Base-by-base conservation (phyloP, 2,888 invertebrate genomes). In the Drosophila phalerata region DNA sequence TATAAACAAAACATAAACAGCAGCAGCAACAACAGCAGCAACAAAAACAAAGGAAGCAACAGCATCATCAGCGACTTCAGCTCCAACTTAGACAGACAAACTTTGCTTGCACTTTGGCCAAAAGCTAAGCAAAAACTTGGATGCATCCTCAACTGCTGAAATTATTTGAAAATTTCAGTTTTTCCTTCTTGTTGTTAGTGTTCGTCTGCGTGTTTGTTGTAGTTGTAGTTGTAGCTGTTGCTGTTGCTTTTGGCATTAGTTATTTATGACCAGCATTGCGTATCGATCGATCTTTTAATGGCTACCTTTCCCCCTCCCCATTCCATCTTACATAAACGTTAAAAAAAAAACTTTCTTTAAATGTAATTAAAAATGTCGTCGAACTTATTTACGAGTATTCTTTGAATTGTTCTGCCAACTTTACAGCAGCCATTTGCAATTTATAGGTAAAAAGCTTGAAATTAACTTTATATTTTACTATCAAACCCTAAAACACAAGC, bases 331-430 rank as follows among this genome's bases (percentile, higher is more conserved):
- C 3, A 49, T 28, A 43, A 56, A 49, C 40, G 45, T 17, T n/a
- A n/a, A 51, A 57, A 53, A 64, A 53, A 61, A 17, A 19, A 85
- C 73, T 79, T 87, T 72, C 66, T 68, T 65, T 68, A 88, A 88
- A 83, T 85, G 85, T 86, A 86, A 86, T 86, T 89, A 86, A 88
- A 86, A 89, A 84, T 79, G 87, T 86, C 88, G 81, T 85, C 77
- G 84, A 81, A 85, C 90, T 86, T 86, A 89, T 86, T 86, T 86
- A 86, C 88, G 89, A 88, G 74, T 75, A 67, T 89, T 89, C 72
- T 74, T 80, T 74, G 70, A 69, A 88, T 82, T 79, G 80, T 89
- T 79, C 11, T 25, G 66, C 66, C 58, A 85, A 77, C 66, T 85
- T 73, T 68, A 45, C 42, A 66, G 69, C 73, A 69, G 62, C 45